Conservation (phyloP, 37 sponge, comb jelly and placozoan species). For the Haliclona indistincta region DNA sequence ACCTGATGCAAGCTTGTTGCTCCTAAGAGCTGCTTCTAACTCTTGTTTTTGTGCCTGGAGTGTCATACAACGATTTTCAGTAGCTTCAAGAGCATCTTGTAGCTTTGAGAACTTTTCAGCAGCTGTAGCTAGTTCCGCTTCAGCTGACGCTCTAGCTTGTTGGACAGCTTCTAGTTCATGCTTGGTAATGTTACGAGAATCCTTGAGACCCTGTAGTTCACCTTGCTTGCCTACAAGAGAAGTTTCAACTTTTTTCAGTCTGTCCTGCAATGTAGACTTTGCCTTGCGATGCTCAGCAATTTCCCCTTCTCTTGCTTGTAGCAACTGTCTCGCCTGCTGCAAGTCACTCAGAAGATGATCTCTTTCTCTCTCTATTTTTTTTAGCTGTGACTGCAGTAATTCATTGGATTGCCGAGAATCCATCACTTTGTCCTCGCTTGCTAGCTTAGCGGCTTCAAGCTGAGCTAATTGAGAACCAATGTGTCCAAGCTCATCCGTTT, state of each 20-base stretch:
- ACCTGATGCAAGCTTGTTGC: constrained; percentile 3
- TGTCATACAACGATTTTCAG: no score
- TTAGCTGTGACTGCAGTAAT: not conserved
- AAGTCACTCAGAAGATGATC: no score
- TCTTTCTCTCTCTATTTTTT: constrained; percentile 4
- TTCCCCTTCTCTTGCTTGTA: constrained; percentile 8
- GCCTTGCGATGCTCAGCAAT: constrained; percentile 22
- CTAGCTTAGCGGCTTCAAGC: no score
- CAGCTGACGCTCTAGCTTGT: constrained; percentile 3
- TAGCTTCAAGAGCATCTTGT: constrained; percentile 30
- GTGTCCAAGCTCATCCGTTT: constrained; percentile 17
- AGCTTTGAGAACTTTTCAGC: constrained; percentile 23
- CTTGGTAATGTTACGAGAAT: constrained; percentile 31
- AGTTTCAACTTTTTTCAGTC: constrained; percentile 13
- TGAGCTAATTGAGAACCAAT: constrained; percentile 24
- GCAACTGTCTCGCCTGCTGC: not conserved
- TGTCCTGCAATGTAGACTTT: constrained; percentile 34
- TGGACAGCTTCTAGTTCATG: constrained; percentile 40
- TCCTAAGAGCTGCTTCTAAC: no score
- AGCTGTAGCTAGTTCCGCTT: constrained; percentile 21
- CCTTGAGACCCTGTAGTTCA: constrained; percentile 26
- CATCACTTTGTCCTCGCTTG: no score
- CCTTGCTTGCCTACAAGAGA: constrained; percentile 38
- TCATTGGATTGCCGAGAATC: no score
- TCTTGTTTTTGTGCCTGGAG: no score